phyloP scores from a whole-genome alignment of 2,888 invertebrate genomes.

The Yponomeuta malinellus region DNA sequence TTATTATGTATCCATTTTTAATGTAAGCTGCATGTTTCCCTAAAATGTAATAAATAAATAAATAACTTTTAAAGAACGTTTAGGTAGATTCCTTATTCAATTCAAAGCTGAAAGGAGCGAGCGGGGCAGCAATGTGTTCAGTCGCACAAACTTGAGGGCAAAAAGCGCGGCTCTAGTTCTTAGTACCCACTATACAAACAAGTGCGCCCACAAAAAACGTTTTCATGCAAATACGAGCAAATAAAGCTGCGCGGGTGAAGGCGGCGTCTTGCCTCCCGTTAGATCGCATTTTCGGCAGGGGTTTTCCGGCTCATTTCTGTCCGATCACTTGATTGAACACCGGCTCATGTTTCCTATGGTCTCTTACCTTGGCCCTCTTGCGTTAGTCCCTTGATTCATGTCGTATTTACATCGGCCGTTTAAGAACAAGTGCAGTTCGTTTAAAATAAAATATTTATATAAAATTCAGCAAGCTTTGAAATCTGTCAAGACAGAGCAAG shows the following conservation, averaged over 20 bases:
- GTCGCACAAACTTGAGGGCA: conserved; percentile 18
- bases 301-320: conserved; percentile 51
- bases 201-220: conserved; percentile 73
- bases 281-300: conserved; percentile 71
- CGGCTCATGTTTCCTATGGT: not conserved
- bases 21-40: too few relatives aligned
- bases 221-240: conserved; percentile 74
- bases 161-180: conserved; percentile 49
- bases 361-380: not conserved
- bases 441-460: too few relatives aligned
- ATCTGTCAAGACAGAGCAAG: too few relatives aligned
- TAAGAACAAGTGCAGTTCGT: not conserved
- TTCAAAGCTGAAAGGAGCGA: not conserved
- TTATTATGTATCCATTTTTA: too few relatives aligned
- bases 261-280: conserved; percentile 54
- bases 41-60: too few relatives aligned
- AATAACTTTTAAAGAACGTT: too few relatives aligned
- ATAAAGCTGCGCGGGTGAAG: conserved; percentile 53
- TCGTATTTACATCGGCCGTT: not conserved
- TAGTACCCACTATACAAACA: conserved; percentile 67
- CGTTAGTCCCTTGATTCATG: not conserved
- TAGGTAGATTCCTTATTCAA: not conserved
- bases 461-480: too few relatives aligned
- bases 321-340: not conserved
- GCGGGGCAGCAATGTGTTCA: not conserved